These are phyloP conservation scores for Dascyllus trimaculatus DNA, from an alignment of 2,113 vertebrate genomes.

Conservation along the genomic window DNA sequence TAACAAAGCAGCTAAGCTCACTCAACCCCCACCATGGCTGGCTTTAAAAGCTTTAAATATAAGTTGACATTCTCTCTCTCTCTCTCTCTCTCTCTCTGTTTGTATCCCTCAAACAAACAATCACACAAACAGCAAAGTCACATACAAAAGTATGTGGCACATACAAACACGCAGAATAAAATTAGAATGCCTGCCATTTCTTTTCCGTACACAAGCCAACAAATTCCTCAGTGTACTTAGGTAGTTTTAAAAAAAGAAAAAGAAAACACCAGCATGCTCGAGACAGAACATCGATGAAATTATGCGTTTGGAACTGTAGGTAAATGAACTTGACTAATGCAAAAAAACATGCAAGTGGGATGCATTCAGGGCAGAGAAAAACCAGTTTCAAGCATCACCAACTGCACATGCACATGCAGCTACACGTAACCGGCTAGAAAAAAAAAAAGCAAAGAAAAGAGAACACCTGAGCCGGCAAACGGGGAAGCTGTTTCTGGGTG, in stretches of 20 bases:
- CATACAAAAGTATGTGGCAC: background rate
- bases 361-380: conserved; percentile 4
- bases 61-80: background rate
- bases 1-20: background rate
- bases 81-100: background rate
- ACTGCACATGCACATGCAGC: conserved; percentile 11
- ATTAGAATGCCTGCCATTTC: background rate
- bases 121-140: conserved; percentile 10
- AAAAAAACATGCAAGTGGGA: conserved; percentile 17
- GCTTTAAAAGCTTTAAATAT: background rate
- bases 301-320: background rate
- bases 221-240: conserved; percentile 26
- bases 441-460: background rate
- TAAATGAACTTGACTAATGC: conserved; percentile 22
- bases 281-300: conserved; percentile 39
- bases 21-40: background rate
- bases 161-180: background rate
- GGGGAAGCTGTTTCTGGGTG: background rate
- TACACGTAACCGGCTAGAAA: conserved; percentile 1
- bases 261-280: conserved; percentile 17
- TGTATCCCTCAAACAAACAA: background rate
- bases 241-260: conserved; percentile 12
- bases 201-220: conserved; percentile 30
- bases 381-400: background rate
- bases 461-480: background rate